Percentiles rank a stretch among this genome's conserved stretches.
These are phyloP conservation scores for Gymnoscopelus braueri DNA, from an alignment of 2,797 vertebrate genomes.

Conservation along the genomic window DNA sequence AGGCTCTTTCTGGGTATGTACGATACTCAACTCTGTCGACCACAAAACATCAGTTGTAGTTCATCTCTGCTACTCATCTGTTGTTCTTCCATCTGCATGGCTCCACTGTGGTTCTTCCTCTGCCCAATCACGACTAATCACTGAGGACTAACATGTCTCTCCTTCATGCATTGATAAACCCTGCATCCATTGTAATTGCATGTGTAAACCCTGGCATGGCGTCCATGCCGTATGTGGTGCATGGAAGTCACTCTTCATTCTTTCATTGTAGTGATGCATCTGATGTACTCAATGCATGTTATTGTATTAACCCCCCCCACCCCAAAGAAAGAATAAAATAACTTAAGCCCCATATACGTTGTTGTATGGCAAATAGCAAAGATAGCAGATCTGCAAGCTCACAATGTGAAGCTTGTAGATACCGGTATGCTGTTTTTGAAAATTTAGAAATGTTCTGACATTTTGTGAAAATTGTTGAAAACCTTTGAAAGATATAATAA, in stretches of 20 bases:
- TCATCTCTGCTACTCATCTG: conserved; percentile 52
- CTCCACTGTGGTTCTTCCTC: conserved; percentile 12
- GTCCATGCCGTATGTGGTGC: conserved; percentile 4
- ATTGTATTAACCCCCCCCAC: not conserved
- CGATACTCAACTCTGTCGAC: conserved; percentile 63
- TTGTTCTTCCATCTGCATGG: conserved; percentile 48
- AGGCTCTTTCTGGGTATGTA: conserved; percentile 97
- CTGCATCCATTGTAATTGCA: conserved; percentile 37
- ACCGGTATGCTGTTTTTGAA: too few species aligned
- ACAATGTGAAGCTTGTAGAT: too few species aligned
- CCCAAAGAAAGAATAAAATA: not conserved
- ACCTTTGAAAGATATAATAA: too few species aligned
- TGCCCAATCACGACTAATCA: conserved; percentile 23
- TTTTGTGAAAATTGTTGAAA: too few species aligned
- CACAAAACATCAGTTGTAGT: conserved; percentile 65
- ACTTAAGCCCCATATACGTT: too few species aligned
- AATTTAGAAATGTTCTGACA: too few species aligned
- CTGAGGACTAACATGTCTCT: conserved; percentile 39
- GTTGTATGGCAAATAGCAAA: too few species aligned
- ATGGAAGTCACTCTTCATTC: not conserved
- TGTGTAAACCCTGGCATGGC: conserved; percentile 22
- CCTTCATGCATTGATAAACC: conserved; percentile 29
- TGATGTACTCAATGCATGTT: conserved; percentile 42
- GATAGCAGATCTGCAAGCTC: too few species aligned
- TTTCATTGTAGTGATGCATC: not conserved